phyloP scores from a whole-genome alignment of 2,888 invertebrate species.

The Dicycla oo region DNA sequence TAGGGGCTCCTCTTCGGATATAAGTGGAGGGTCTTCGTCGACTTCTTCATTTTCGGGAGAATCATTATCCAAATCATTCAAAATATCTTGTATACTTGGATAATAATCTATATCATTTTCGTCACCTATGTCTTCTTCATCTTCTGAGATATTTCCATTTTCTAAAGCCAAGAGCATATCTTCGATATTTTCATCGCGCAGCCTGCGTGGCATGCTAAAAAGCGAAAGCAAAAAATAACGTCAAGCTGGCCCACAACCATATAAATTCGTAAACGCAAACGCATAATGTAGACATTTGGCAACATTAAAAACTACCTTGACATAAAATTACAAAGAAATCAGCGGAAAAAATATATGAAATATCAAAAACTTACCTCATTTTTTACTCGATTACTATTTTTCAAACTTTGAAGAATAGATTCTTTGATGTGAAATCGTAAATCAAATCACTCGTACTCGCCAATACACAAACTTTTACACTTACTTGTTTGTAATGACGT shows the following conservation, averaged over 20 bases:
- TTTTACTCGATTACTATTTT: conserved; percentile 25
- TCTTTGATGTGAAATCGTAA: conserved; percentile 27
- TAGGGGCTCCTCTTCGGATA: conserved; percentile 12
- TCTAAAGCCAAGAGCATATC: conserved; percentile 14
- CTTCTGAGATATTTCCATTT: conserved; percentile 47
- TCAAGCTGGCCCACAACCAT: conserved; percentile 17
- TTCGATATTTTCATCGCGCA: conserved; percentile 29
- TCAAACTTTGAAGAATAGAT: conserved; percentile 26
- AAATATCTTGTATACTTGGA: conserved; percentile 30
- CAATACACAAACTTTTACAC: conserved; percentile 20
- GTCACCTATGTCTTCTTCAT: conserved; percentile 37
- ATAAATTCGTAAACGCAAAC: conserved; percentile 16
- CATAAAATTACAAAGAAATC: conserved; percentile 21
- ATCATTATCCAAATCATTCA: conserved; percentile 35
- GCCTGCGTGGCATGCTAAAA: conserved; percentile 34
- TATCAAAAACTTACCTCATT: conserved; percentile 24
- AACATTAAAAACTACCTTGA: conserved; percentile 16
- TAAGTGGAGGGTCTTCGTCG: conserved; percentile 23
- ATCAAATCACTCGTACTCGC: conserved; percentile 22
- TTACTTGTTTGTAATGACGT: conserved; percentile 22
- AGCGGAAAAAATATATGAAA: conserved; percentile 23
- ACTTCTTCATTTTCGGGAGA: conserved; percentile 30
- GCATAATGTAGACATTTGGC: conserved; percentile 34
- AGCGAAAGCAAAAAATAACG: conserved; percentile 19
- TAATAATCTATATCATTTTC: conserved; percentile 43